Conservation (phyloP, 2,797 vertebrate genomes). For the Neomorphus geoffroyi region DNA sequence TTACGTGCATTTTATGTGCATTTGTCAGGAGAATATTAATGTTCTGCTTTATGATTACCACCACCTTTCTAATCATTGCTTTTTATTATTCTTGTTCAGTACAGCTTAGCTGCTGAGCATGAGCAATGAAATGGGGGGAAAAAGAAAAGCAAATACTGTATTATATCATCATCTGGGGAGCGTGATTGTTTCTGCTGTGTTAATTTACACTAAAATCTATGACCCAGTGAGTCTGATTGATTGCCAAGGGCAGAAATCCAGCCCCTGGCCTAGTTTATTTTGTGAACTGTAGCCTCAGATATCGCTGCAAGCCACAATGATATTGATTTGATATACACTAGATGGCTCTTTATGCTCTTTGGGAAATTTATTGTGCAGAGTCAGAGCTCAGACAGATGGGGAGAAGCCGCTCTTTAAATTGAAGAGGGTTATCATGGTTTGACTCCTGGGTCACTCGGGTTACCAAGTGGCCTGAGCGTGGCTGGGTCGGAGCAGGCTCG, state of each 20-base stretch:
- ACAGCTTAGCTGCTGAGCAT: constrained; percentile 54
- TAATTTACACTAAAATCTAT: constrained; percentile 88
- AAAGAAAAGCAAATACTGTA: constrained; percentile 76
- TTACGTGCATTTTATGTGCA: constrained; percentile 26
- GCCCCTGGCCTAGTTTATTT: constrained; percentile 85
- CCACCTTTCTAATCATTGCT: constrained; percentile 70
- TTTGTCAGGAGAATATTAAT: constrained; percentile 71
- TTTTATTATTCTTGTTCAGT: constrained; percentile 76
- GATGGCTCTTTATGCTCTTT: constrained; percentile 84
- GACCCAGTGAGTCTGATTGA: constrained; percentile 83
- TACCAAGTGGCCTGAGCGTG: constrained; percentile 79
- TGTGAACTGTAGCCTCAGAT: constrained; percentile 86
- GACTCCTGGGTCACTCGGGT: constrained; percentile 82
- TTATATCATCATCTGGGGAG: constrained; percentile 79
- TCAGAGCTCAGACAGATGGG: constrained; percentile 77
- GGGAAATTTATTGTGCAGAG: constrained; percentile 85
- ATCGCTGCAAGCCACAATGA: constrained; percentile 79
- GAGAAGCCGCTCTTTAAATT: constrained; percentile 82
- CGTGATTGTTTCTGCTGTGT: constrained; percentile 81
- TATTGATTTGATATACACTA: constrained; percentile 88
- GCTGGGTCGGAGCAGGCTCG: constrained; percentile 75
- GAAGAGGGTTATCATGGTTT: constrained; percentile 81
- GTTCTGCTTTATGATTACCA: constrained; percentile 60
- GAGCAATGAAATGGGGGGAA: constrained; percentile 56
- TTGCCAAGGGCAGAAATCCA: constrained; percentile 84